Conservation (phyloP, 2,888 invertebrate species). For the Polyploca ridens region DNA sequence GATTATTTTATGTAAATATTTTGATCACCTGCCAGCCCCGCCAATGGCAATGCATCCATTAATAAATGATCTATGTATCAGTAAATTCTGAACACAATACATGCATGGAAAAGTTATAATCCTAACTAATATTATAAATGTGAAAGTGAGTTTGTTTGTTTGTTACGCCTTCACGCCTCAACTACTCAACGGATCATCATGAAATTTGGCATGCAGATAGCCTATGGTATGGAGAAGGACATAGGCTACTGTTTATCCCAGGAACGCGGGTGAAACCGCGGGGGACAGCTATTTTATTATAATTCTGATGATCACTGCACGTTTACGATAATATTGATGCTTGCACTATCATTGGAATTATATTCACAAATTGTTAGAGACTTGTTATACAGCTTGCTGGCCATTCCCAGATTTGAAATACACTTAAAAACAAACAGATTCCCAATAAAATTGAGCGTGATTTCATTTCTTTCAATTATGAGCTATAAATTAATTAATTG, state of each 20-base stretch:
- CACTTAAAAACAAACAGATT: background rate
- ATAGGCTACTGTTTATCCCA: too few relatives aligned
- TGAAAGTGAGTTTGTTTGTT: too few relatives aligned
- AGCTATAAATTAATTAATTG: slow-evolving; percentile 6
- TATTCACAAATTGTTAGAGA: too few relatives aligned
- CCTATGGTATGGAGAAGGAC: too few relatives aligned
- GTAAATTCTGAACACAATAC: background rate
- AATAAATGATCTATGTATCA: slow-evolving; percentile 4
- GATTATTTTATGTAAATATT: slow-evolving; percentile 58
- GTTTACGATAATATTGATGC: background rate
- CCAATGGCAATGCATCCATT: slow-evolving; percentile 19
- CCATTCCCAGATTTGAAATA: background rate
- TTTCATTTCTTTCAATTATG: slow-evolving; percentile 5
- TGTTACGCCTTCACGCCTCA: too few relatives aligned
- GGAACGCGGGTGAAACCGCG: too few relatives aligned
- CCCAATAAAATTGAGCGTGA: background rate
- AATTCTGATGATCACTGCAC: background rate
- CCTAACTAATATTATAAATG: too few relatives aligned
- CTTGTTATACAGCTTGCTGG: background rate
- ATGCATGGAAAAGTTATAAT: background rate
- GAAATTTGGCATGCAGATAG: too few relatives aligned
- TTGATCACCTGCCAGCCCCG: slow-evolving; percentile 41
- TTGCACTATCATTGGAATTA: too few relatives aligned
- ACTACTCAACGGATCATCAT: too few relatives aligned
- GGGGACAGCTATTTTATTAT: too few relatives aligned